phyloP scores from a whole-genome alignment of 2,888 invertebrate genomes.

The Aelia acuminata region DNA sequence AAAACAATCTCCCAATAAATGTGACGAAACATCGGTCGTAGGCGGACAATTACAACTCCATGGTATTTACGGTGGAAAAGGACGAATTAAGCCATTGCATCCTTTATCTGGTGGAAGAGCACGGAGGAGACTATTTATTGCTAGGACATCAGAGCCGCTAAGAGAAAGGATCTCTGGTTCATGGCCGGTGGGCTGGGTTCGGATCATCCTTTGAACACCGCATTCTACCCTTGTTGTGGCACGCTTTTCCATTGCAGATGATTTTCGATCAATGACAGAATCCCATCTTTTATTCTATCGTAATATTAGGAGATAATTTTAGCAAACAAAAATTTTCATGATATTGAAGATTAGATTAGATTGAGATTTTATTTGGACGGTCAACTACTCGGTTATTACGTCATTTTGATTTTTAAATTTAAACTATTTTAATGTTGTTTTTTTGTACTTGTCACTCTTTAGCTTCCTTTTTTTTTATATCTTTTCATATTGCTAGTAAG shows the following conservation, averaged over 20 bases:
- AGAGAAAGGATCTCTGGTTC: constrained; percentile 16
- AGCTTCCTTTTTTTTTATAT: no score
- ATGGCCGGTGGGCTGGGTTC: background rate
- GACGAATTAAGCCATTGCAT: constrained; percentile 21
- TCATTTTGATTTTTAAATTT: no score
- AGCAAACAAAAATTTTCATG: no score
- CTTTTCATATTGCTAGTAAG: no score
- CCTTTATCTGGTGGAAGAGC: constrained; percentile 5
- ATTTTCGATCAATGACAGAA: background rate
- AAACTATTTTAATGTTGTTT: no score
- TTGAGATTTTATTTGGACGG: no score
- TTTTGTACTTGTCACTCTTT: no score
- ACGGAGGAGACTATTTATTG: constrained; percentile 2
- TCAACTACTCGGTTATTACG: no score
- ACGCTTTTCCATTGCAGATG: background rate
- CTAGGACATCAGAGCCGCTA: background rate
- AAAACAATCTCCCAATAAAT: background rate
- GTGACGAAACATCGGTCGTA: background rate
- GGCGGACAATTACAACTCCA: background rate
- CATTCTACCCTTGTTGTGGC: background rate
- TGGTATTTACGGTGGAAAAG: background rate
- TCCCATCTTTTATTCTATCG: background rate
- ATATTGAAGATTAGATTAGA: no score
- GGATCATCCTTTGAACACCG: background rate
- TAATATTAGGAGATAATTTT: no score